Conservation (phyloP, 2,113 vertebrate species). For the Triplophysa tibetana region DNA sequence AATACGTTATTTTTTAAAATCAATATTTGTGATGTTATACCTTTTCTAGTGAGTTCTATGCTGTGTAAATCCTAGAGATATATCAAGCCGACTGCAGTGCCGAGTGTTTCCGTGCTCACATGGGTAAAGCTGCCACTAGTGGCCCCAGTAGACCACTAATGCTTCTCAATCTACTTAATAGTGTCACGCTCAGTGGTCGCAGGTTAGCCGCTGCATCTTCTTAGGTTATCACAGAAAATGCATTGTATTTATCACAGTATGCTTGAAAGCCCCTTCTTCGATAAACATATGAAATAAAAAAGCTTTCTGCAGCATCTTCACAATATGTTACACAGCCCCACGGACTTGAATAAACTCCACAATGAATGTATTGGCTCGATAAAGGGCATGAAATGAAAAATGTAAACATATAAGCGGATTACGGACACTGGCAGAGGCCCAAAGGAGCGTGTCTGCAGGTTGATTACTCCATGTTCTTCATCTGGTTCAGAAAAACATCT, state of each 20-base stretch:
- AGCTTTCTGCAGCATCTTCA: background rate
- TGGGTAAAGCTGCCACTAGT: background rate
- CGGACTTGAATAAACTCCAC: background rate
- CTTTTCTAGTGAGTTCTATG: too few relatives aligned
- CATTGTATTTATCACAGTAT: conserved; percentile 1
- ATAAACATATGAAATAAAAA: background rate
- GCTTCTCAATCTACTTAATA: conserved; percentile 7
- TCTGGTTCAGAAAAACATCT: background rate
- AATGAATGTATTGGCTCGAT: background rate
- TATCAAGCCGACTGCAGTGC: too few relatives aligned
- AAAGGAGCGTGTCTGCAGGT: background rate
- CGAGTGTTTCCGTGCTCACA: background rate
- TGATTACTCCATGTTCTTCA: background rate
- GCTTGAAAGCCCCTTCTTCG: conserved; percentile 5
- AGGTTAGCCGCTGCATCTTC: background rate
- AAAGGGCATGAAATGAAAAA: background rate
- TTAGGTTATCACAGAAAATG: background rate
- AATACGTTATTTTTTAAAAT: too few relatives aligned
- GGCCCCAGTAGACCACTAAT: background rate
- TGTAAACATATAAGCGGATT: background rate
- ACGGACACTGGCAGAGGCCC: background rate
- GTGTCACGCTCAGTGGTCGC: conserved; percentile 7
- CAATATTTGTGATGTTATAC: too few relatives aligned
- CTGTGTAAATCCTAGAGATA: background rate
- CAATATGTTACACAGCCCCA: background rate